These are phyloP conservation scores for Eupithecia exiguata DNA, from an alignment of 2,888 invertebrate genomes.

Conservation along the genomic window DNA sequence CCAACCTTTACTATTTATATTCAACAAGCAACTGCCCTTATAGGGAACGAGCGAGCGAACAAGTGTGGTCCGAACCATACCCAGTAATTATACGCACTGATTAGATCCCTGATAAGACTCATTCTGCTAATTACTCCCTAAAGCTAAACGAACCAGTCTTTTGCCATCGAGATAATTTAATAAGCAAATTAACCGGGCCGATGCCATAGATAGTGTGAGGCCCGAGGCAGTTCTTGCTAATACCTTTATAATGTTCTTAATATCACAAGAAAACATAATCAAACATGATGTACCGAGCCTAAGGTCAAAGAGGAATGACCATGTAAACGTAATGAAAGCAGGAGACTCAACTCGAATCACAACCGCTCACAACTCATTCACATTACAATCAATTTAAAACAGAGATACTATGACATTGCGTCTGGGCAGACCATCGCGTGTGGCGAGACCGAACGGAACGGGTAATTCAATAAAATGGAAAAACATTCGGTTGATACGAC, in stretches of 20 bases:
- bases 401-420: conserved; percentile 68
- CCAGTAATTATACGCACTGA: conserved; percentile 80
- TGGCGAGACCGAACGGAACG: conserved; percentile 61
- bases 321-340: conserved; percentile 74
- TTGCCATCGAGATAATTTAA: conserved; percentile 82
- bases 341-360: conserved; percentile 76
- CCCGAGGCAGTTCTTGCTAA: conserved; percentile 73
- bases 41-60: conserved; percentile 54
- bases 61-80: conserved; percentile 64
- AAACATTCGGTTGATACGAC: conserved; percentile 57
- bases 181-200: conserved; percentile 80
- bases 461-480: conserved; percentile 71
- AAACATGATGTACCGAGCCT: conserved; percentile 55
- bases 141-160: conserved; percentile 77
- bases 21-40: conserved; percentile 41
- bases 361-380: conserved; percentile 72
- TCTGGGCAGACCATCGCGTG: conserved; percentile 72
- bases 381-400: conserved; percentile 81
- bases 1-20: conserved; percentile 12
- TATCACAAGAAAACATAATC: conserved; percentile 60
- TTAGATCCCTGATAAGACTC: conserved; percentile 79
- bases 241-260: conserved; percentile 70
- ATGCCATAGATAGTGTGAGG: conserved; percentile 75
- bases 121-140: conserved; percentile 83
- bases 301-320: conserved; percentile 82